Conservation (phyloP, 2,113 vertebrate species). For the Platysternon megacephalum region DNA sequence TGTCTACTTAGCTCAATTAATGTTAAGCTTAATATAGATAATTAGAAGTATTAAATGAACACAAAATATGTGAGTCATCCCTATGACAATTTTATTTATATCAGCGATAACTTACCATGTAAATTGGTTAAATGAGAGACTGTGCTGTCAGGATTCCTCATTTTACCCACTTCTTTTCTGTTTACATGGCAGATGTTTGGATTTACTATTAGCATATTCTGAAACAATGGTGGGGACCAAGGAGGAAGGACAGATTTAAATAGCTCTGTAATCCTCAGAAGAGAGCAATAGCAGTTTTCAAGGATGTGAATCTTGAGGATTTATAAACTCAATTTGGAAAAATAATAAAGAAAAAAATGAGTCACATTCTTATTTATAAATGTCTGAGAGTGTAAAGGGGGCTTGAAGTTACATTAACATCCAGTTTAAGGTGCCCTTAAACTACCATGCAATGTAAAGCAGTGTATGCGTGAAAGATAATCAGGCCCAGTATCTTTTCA, state of each 20-base stretch:
- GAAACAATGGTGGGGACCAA: not conserved
- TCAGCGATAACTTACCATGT: conserved; percentile 30
- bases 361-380: not conserved
- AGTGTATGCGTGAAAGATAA: not conserved
- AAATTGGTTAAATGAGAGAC: conserved; percentile 51
- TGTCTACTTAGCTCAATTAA: not conserved
- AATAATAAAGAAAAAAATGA: not conserved
- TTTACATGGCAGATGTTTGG: conserved; percentile 57
- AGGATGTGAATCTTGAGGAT: not conserved
- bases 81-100: conserved; percentile 28
- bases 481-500: not conserved
- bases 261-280: conserved; percentile 1
- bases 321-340: conserved; percentile 14
- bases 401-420: not conserved
- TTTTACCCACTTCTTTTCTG: conserved; percentile 22
- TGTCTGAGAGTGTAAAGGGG: not conserved
- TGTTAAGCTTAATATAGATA: not conserved
- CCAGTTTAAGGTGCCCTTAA: not conserved
- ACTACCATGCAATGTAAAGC: not conserved
- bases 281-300: conserved; percentile 3
- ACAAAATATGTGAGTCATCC: not conserved
- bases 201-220: conserved; percentile 52
- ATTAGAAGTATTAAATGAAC: not conserved
- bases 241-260: conserved; percentile 26
- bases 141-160: conserved; percentile 28